phyloP scores from a whole-genome alignment of 2,888 invertebrate genomes.

The Girardia tigrina region DNA sequence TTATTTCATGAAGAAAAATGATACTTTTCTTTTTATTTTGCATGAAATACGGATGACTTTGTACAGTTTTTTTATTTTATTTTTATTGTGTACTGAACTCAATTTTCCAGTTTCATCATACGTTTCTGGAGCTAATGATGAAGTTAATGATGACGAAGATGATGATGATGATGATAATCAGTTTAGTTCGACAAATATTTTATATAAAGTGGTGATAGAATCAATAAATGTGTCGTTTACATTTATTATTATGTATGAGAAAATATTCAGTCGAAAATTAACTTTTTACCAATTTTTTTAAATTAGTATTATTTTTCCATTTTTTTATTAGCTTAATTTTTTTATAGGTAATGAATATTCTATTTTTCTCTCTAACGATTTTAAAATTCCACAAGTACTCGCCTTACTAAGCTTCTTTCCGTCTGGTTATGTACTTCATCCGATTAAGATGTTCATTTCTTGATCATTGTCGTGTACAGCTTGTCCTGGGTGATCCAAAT shows the following conservation, averaged over 20 bases:
- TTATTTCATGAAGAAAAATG: not conserved
- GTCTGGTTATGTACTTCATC: not conserved
- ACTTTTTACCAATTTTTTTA: no score
- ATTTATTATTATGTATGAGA: no score
- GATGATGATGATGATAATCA: not conserved
- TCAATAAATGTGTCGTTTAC: conserved; percentile 15
- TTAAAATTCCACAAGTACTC: no score
- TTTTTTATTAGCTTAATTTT: no score
- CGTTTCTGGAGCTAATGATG: not conserved
- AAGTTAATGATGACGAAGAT: not conserved
- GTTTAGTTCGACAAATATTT: conserved; percentile 17
- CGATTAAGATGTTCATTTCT: not conserved
- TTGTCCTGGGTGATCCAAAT: not conserved
- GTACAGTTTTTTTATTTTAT: conserved; percentile 21
- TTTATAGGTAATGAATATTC: no score
- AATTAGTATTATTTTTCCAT: no score
- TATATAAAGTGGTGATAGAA: not conserved
- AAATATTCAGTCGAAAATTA: no score
- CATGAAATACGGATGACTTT: conserved; percentile 20
- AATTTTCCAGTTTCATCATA: not conserved
- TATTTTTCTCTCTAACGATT: no score
- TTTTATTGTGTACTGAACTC: conserved; percentile 8
- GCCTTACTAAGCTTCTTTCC: conserved; percentile 1
- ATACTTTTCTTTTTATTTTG: conserved; percentile 18
- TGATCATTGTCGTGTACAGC: not conserved